These are phyloP conservation scores for Dryobates pubescens DNA, from an alignment of 2,797 vertebrate species.

Conservation along the genomic window DNA sequence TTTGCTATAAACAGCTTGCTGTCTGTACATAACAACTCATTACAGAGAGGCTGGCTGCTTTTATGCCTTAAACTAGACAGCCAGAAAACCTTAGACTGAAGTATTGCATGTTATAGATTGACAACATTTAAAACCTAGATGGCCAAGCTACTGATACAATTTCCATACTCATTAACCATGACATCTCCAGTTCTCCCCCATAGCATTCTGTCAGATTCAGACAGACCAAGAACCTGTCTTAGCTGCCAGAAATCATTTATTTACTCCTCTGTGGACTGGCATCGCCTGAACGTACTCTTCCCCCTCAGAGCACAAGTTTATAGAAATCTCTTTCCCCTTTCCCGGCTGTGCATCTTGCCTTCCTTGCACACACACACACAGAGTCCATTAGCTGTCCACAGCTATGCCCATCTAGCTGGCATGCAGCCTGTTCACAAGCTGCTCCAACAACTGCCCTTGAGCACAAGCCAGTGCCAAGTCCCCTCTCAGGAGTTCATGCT, in stretches of 20 bases:
- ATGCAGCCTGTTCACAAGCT: slow-evolving; percentile 34
- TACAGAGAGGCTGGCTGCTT: slow-evolving; percentile 54
- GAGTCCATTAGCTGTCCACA: neutral
- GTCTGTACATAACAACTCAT: slow-evolving; percentile 36
- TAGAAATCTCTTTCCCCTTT: slow-evolving; percentile 47
- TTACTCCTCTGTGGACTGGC: slow-evolving; percentile 32
- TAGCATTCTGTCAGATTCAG: slow-evolving; percentile 59
- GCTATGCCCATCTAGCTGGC: slow-evolving; percentile 27
- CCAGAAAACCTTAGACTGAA: slow-evolving; percentile 41
- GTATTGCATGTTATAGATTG: slow-evolving; percentile 41
- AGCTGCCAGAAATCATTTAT: slow-evolving; percentile 64
- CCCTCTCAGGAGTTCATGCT: neutral
- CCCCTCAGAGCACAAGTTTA: slow-evolving; percentile 51
- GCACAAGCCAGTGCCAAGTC: neutral
- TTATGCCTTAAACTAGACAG: slow-evolving; percentile 52
- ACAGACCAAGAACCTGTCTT: slow-evolving; percentile 47
- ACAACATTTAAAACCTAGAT: slow-evolving; percentile 66
- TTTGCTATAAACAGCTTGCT: slow-evolving; percentile 53
- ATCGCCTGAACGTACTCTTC: slow-evolving; percentile 11
- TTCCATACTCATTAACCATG: slow-evolving; percentile 57
- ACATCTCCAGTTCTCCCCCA: slow-evolving; percentile 59
- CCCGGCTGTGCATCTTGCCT: slow-evolving; percentile 66
- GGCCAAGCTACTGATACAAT: slow-evolving; percentile 55
- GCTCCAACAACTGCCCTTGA: slow-evolving; percentile 36
- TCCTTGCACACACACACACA: slow-evolving; percentile 24